Conservation (phyloP, 2,113 vertebrate species). For the Hipposideros armiger region DNA sequence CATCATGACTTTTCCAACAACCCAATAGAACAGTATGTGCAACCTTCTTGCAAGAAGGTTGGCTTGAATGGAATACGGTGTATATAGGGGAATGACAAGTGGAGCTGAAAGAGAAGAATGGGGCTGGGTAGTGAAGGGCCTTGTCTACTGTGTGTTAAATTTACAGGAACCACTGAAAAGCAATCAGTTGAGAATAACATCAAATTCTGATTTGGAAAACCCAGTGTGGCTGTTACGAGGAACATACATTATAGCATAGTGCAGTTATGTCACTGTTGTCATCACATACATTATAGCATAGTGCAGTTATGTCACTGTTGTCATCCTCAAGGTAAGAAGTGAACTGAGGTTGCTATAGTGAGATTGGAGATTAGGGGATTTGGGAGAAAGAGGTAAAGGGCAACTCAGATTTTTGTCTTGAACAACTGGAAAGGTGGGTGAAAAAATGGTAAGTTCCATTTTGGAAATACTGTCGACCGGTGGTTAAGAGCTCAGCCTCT, state of each 20-base stretch:
- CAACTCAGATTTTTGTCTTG: background rate
- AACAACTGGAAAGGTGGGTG: background rate
- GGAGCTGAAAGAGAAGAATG: background rate
- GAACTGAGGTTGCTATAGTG: background rate
- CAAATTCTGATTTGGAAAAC: conserved; percentile 34
- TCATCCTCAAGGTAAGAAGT: background rate
- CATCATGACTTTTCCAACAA: too few relatives aligned
- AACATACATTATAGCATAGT: background rate
- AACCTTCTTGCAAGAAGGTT: background rate
- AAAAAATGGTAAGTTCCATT: background rate
- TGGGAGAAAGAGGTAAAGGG: background rate
- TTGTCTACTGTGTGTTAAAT: background rate
- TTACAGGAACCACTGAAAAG: background rate
- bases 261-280: background rate
- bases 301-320: background rate
- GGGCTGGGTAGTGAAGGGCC: background rate
- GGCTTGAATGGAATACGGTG: background rate
- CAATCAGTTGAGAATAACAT: background rate
- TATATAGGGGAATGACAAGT: background rate
- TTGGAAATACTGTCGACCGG: background rate
- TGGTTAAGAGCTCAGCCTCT: background rate
- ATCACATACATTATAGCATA: background rate
- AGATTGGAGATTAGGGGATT: background rate
- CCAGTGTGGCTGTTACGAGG: background rate
- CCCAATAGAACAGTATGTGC: background rate